Evolutionary conservation across 2,888 invertebrate genomes (phyloP), one percentile per base, ranked within the genome.

Genomic region (Euphydryas editha): DNA sequence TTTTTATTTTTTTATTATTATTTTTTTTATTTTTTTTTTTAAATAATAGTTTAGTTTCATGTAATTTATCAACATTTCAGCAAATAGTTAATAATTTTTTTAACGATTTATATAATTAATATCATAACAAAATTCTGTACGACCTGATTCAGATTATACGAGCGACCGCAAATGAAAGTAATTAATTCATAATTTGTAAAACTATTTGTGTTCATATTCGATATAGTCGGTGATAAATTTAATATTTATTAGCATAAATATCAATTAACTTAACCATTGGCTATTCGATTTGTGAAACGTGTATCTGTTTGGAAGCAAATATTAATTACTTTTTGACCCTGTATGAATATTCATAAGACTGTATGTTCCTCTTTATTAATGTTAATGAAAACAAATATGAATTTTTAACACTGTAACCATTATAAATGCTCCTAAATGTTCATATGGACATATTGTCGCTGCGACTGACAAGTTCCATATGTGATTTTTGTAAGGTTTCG

Each of bases 201-300:
- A 51, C 49, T 51, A 49, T 49, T 24, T 44, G n/a, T 44, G n/a
- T n/a, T 44, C 42, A n/a, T n/a, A 44, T 6, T 44, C 42, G 42
- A n/a, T 44, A 44, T n/a, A n/a, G 15, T 15, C 3, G n/a, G n/a
- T 44, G 2, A 44, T n/a, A n/a, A 44, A 44, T 44, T 44, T 44
- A 44, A 44, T 44, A n/a, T 15, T 44, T 44, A 44, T 44, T 44
- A n/a, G n/a, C 42, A 44, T 15, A 44, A 44, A 44, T n/a, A 44
- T 15, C 42, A 44, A 44, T 44, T 44, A 44, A 44, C 15, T 44
- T 44, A 44, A 2, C 3, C 42, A 44, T 44, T 44, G n/a, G 6
- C n/a, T 13, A n/a, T 44, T 44, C 42, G 15, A 44, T n/a, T n/a
- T 44, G 42, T n/a, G 15, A n/a, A 44, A 10, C 39, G 39, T 44